Evolutionary conservation across 2,113 vertebrate species (phyloP).

Genomic region (Uria lomvia): DNA sequence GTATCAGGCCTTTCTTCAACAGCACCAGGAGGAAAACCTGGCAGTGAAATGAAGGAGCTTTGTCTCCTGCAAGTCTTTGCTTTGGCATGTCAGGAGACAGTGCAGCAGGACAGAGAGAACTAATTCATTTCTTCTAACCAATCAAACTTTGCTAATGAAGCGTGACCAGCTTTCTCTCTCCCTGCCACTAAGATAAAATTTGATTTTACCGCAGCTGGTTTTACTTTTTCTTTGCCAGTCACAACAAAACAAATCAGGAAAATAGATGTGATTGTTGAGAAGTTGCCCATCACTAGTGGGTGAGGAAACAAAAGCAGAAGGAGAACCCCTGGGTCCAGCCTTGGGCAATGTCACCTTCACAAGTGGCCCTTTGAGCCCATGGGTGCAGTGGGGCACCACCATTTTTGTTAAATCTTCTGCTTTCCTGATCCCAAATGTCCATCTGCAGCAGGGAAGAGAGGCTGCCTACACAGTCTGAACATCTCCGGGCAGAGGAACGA

Average conservation of each 20-base stretch:
- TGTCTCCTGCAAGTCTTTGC: neutral
- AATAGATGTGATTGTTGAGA: neutral
- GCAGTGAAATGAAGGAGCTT: conserved; percentile 33
- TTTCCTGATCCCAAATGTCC: neutral
- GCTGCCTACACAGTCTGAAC: neutral
- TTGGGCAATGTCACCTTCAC: neutral
- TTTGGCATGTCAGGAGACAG: neutral
- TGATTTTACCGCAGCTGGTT: neutral
- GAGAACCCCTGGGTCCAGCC: neutral
- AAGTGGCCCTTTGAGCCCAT: neutral
- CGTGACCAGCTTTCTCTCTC: conserved; percentile 31
- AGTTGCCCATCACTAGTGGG: neutral
- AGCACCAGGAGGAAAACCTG: conserved; percentile 46
- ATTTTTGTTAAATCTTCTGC: neutral
- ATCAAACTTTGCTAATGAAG: conserved; percentile 53
- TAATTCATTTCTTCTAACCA: conserved; percentile 57
- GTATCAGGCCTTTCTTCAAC: conserved; percentile 43
- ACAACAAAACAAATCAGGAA: neutral
- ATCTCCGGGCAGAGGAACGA: neutral
- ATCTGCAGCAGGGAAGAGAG: neutral
- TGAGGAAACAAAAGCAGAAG: neutral
- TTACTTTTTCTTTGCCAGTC: neutral
- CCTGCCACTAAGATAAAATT: conserved; percentile 16
- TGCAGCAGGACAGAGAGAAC: conserved; percentile 9
- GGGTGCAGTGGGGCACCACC: neutral